Evolutionary conservation across 2,113 vertebrate genomes (phyloP).

Genomic region (Pachypanchax playfairii): DNA sequence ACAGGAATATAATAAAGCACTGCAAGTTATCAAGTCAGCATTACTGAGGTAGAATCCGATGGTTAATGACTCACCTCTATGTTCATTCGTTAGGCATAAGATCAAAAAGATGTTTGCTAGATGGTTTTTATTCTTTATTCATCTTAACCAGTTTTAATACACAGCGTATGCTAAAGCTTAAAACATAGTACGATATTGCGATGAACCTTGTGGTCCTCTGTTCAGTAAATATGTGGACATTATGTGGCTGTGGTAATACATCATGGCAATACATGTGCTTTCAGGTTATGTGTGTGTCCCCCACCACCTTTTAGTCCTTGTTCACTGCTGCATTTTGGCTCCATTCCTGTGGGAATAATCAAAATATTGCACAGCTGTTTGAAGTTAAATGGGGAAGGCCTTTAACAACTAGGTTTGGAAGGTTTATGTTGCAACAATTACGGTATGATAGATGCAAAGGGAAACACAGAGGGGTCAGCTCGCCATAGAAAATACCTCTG

Average conservation of each 20-base stretch:
- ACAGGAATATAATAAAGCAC: neutral
- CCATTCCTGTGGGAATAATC: slow-evolving; percentile 23
- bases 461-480: neutral
- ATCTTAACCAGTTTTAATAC: too few relatives aligned
- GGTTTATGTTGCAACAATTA: slow-evolving; percentile 18
- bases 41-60: neutral
- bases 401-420: slow-evolving; percentile 25
- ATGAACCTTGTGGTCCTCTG: too few relatives aligned
- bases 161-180: too few relatives aligned
- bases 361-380: slow-evolving; percentile 32
- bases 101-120: too few relatives aligned
- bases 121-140: too few relatives aligned
- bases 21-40: neutral
- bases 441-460: neutral
- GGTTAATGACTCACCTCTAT: too few relatives aligned
- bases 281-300: slow-evolving; percentile 22
- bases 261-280: slow-evolving; percentile 12
- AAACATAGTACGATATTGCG: too few relatives aligned
- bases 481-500: neutral
- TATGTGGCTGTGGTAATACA: too few relatives aligned
- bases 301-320: slow-evolving; percentile 19
- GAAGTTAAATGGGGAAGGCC: slow-evolving; percentile 25
- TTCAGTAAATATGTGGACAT: too few relatives aligned
- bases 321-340: slow-evolving; percentile 27
- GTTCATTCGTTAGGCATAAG: too few relatives aligned